Percentiles rank a stretch among this genome's conserved stretches.
Conservation (phyloP, 2,888 invertebrate species). For the Sminthurinus aureus region DNA sequence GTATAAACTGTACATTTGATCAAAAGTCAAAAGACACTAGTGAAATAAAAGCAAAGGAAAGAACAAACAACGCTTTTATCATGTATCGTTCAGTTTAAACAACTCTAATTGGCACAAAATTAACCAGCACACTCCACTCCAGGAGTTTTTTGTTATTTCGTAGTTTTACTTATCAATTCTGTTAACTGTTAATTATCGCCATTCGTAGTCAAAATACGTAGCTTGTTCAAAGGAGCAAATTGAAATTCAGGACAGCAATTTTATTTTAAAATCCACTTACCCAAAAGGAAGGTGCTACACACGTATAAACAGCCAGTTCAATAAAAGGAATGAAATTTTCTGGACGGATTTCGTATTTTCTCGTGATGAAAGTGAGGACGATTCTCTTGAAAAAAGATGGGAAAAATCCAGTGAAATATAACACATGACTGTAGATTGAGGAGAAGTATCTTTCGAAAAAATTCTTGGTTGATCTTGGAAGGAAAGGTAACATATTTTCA, state of each 20-base stretch:
- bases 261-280: slow-evolving; percentile 33
- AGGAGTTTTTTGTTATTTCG: no score
- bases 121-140: no score
- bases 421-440: slow-evolving; percentile 48
- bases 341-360: slow-evolving; percentile 44
- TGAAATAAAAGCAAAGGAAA: neutral
- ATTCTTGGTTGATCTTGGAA: slow-evolving; percentile 50
- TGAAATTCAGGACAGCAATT: neutral
- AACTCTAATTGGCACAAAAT: no score
- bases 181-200: no score
- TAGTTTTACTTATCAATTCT: no score
- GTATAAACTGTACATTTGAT: neutral
- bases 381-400: slow-evolving; percentile 43
- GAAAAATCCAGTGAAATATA: slow-evolving; percentile 41
- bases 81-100: no score
- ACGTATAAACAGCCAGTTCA: slow-evolving; percentile 43
- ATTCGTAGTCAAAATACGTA: neutral
- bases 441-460: slow-evolving; percentile 51
- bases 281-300: slow-evolving; percentile 48
- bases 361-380: slow-evolving; percentile 29
- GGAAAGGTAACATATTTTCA: slow-evolving; percentile 50
- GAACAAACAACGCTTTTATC: no score
- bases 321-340: slow-evolving; percentile 50
- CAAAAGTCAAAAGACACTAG: neutral
- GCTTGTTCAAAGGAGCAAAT: neutral